Percentiles rank a stretch among this genome's conserved stretches.
These are phyloP conservation scores for Monochamus alternatus DNA, from an alignment of 2,888 invertebrate genomes.

Conservation along the genomic window DNA sequence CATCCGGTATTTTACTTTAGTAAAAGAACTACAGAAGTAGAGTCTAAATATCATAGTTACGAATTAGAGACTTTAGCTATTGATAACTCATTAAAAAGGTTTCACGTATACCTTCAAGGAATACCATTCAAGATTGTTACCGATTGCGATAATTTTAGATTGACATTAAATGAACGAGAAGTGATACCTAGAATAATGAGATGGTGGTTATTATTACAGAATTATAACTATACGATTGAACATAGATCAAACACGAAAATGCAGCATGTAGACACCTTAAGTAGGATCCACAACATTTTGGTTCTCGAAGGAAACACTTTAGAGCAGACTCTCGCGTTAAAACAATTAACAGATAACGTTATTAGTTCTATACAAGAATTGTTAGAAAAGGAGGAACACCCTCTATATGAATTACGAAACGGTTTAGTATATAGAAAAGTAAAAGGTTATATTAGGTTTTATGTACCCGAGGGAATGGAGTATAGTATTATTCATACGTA, in stretches of 20 bases:
- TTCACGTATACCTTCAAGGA: constrained; percentile 45
- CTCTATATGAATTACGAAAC: constrained; percentile 44
- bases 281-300: constrained; percentile 35
- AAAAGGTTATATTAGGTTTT: constrained; percentile 40
- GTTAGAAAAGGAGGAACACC: constrained; percentile 32
- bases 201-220: constrained; percentile 41
- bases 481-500: constrained; percentile 36
- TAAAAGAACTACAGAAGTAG: too few species aligned
- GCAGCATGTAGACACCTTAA: constrained; percentile 44
- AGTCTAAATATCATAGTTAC: too few species aligned
- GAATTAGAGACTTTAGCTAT: background rate
- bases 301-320: constrained; percentile 49
- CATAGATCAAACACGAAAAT: constrained; percentile 44
- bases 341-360: constrained; percentile 19
- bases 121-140: constrained; percentile 47
- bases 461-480: constrained; percentile 46
- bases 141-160: constrained; percentile 46
- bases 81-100: constrained; percentile 45
- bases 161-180: constrained; percentile 42
- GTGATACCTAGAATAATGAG: constrained; percentile 44
- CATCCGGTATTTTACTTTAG: background rate
- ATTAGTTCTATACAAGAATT: background rate
- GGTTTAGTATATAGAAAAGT: constrained; percentile 44
- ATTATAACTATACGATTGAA: constrained; percentile 45
- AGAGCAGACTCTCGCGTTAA: constrained; percentile 39